A percentile compares a stretch with the other conserved stretches of the same genome.
Evolutionary conservation across 1,140 invertebrate species (phyloP).

Genomic region (Aricia agestis): DNA sequence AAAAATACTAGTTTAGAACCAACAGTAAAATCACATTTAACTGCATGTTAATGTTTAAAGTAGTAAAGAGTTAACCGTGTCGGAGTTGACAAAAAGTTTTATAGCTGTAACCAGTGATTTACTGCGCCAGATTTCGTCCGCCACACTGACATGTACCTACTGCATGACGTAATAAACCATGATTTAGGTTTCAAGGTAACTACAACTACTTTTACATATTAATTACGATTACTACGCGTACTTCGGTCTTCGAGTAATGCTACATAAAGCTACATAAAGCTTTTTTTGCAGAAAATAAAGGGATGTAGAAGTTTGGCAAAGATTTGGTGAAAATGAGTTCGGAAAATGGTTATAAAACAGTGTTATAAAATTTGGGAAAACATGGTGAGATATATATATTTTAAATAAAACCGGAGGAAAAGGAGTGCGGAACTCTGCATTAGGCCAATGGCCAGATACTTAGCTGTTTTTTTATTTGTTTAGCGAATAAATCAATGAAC

Average conservation of each 20-base stretch:
- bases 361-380: too few species aligned
- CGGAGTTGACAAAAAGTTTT: neutral
- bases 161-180: neutral
- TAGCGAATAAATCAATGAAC: neutral
- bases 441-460: neutral
- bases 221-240: neutral
- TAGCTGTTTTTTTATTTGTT: neutral
- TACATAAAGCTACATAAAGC: too few species aligned
- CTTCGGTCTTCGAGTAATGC: neutral
- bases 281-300: too few species aligned
- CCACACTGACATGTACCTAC: neutral
- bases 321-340: too few species aligned
- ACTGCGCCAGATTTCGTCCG: neutral
- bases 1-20: neutral
- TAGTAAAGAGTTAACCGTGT: neutral
- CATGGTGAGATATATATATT: too few species aligned
- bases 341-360: too few species aligned
- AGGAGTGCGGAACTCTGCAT: too few species aligned
- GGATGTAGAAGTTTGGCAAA: too few species aligned
- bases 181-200: neutral
- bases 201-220: neutral
- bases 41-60: neutral
- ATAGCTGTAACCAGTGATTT: neutral
- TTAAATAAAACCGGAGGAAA: too few species aligned
- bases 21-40: neutral